phyloP scores from a whole-genome alignment of 2,113 vertebrate genomes.

The Microcebus griseorufus region DNA sequence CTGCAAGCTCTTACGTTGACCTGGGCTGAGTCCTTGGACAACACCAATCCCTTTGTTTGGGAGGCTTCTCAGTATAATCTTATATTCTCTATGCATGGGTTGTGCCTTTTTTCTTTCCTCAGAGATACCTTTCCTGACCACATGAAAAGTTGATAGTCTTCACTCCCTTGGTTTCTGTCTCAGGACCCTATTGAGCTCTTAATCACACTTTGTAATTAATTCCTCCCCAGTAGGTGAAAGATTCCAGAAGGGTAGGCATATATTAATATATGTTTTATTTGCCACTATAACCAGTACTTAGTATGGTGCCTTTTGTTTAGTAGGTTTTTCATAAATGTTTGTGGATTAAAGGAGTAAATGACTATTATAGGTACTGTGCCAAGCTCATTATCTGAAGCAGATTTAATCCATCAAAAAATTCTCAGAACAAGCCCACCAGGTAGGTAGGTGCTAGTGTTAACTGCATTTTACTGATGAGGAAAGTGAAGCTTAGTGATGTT shows the following conservation, averaged over 20 bases:
- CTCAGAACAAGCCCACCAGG: background rate
- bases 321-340: conserved; percentile 25
- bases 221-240: background rate
- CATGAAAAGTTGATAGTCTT: background rate
- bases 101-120: background rate
- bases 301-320: background rate
- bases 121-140: background rate
- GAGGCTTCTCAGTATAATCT: background rate
- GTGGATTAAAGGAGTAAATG: conserved; percentile 17
- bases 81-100: fast-evolving
- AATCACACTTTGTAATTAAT: background rate
- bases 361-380: background rate
- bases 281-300: background rate
- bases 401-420: background rate
- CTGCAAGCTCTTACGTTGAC: background rate
- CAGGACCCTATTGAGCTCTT: background rate
- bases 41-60: background rate
- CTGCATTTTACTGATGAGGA: conserved; percentile 20
- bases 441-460: background rate
- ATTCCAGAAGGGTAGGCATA: background rate
- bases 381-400: conserved; percentile 22
- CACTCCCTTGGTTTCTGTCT: background rate
- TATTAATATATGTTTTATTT: background rate
- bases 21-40: background rate
- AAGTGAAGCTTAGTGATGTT: background rate